Percentiles rank a stretch among this genome's conserved stretches.
Conservation (phyloP, 2,797 vertebrate species). For the Thripadectes ignobilis region DNA sequence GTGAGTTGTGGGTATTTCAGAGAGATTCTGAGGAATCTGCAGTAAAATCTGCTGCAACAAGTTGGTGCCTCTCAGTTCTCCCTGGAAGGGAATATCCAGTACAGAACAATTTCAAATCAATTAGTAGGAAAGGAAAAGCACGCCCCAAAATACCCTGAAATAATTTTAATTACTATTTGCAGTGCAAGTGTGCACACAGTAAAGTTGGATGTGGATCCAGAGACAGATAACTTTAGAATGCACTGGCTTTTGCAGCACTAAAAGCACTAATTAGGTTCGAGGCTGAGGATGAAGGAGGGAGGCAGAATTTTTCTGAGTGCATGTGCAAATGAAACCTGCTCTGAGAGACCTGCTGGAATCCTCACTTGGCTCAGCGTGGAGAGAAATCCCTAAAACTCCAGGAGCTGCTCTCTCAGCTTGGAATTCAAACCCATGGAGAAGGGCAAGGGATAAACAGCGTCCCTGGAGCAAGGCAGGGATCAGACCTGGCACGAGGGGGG, state of each 20-base stretch:
- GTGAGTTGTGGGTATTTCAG: background rate
- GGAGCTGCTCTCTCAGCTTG: rapidly evolving
- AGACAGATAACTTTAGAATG: background rate
- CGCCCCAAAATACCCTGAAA: background rate
- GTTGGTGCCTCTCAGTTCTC: background rate
- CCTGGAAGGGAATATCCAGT: background rate
- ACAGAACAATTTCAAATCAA: background rate
- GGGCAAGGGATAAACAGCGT: background rate
- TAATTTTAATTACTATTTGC: background rate
- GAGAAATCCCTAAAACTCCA: background rate
- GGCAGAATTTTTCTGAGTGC: background rate
- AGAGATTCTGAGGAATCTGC: background rate
- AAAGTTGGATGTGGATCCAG: background rate
- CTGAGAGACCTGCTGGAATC: background rate
- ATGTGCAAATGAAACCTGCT: background rate
- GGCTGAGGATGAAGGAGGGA: background rate
- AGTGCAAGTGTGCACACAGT: background rate
- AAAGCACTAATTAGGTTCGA: background rate
- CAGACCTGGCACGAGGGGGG: background rate
- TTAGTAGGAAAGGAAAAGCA: background rate
- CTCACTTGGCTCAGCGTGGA: rapidly evolving
- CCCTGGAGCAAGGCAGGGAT: background rate
- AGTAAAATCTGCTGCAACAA: background rate
- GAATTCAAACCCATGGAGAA: background rate
- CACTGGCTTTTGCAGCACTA: background rate